Evolutionary conservation across 2,888 invertebrate species (phyloP), one percentile per base, ranked within the genome.

Genomic region (Gandaritis pyraliata): DNA sequence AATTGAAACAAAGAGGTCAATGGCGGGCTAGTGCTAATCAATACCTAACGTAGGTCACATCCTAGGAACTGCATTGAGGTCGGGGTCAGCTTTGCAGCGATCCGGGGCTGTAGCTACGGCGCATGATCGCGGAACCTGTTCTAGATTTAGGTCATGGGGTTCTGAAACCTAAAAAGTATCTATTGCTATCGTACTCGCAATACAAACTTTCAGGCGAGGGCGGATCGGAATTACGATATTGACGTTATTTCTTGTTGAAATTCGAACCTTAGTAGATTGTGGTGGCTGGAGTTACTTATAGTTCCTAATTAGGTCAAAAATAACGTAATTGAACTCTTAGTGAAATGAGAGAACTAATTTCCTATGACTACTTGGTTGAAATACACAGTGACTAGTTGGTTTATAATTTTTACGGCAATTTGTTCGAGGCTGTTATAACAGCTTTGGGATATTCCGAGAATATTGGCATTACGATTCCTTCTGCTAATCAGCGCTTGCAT

Each of bases 1-100:
- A 7, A 41, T 41, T 41, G 41, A 7, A 41, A 41, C 41, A 41
- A 16, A 43, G 16, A 43, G 43, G 43, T 43, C 16, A 43, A 16
- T 41, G 6, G 2, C 43, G 16, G 15, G 10, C 8, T 16, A 16
- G 43, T 43, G 43, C 16, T 8, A 6, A 43, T 43, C 43, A 16
- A 43, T 43, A 43, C 33, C 33, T 33, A 10, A 23, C 23, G 1
- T 30, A 33, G 33, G 33, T 33, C 5, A 5, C 33, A 33, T 6
- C 33, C 33, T 33, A 33, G 33, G 33, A 2, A 33, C 16, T 43
- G 43, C 43, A 43, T 16, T 16, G 43, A 16, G 41, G 16, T 43
- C 43, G 43, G 16, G 43, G 41, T 41, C 16, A 16, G 43, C 16
- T 16, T 16, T 43, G 43, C 43, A 43, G 11, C 15, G 41, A 41